Percentiles rank a stretch among this genome's conserved stretches.
Evolutionary conservation across 2,888 invertebrate species (phyloP).

Genomic region (Temnothorax unifasciatus): DNA sequence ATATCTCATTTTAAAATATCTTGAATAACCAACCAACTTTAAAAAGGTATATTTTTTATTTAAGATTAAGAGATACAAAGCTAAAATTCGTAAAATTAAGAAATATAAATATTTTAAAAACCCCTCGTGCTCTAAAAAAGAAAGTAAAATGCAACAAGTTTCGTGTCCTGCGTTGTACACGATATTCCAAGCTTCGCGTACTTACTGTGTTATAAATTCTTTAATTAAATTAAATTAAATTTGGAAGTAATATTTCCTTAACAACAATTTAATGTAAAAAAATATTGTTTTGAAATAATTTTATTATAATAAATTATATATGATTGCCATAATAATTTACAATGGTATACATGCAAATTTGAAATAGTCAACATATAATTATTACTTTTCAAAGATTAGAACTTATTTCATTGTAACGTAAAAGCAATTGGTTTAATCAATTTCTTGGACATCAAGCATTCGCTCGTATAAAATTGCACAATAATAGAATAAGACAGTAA

Average conservation of each 20-base stretch:
- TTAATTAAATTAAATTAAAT: slow-evolving; percentile 1
- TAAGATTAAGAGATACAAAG: background rate
- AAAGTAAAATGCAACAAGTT: slow-evolving; percentile 41
- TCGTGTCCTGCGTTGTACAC: background rate
- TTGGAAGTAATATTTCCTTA: slow-evolving; percentile 1
- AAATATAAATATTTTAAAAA: slow-evolving; percentile 32
- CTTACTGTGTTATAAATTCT: slow-evolving; percentile 9
- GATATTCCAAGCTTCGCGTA: slow-evolving; percentile 12
- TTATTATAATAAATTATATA: background rate
- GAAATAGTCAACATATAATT: background rate
- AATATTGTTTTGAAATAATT: background rate
- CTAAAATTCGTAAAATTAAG: background rate
- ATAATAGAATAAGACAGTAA: slow-evolving; percentile 3
- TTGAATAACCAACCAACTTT: background rate
- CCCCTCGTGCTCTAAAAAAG: slow-evolving; percentile 5
- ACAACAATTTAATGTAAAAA: background rate
- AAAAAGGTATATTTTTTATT: background rate
- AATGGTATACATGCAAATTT: background rate
- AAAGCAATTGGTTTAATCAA: background rate
- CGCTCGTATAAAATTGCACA: background rate
- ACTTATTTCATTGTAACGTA: background rate
- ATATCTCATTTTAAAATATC: background rate
- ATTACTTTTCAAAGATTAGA: background rate
- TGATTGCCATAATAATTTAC: background rate
- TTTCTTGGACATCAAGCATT: background rate